These are phyloP conservation scores for Sciurus niger DNA, from an alignment of 2,113 vertebrate species.

Conservation along the genomic window DNA sequence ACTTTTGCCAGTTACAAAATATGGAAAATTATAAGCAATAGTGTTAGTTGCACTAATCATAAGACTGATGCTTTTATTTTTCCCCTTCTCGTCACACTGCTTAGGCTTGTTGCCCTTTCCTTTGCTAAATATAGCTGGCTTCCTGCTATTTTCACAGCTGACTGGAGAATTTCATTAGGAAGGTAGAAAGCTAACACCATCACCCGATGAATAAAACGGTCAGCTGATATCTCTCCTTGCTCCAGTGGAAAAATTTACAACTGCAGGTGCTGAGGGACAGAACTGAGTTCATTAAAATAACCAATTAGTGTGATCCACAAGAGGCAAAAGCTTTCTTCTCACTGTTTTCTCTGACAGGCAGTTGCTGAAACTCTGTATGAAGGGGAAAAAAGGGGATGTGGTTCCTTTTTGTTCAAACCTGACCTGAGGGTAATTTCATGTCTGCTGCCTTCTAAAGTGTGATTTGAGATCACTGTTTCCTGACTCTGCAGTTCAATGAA, in stretches of 20 bases:
- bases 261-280: constrained; percentile 50
- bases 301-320: not conserved
- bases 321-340: not conserved
- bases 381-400: not conserved
- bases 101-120: constrained; percentile 71
- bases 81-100: not conserved
- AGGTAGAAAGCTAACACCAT: constrained; percentile 81
- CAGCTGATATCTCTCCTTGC: constrained; percentile 79
- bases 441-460: not conserved
- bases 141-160: constrained; percentile 78
- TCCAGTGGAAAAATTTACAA: constrained; percentile 81
- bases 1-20: constrained; percentile 61
- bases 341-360: not conserved
- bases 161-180: constrained; percentile 83
- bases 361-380: not conserved
- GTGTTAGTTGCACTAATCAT: constrained; percentile 55
- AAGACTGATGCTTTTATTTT: constrained; percentile 74
- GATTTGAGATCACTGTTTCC: not conserved
- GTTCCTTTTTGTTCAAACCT: not conserved
- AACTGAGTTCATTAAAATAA: constrained; percentile 57
- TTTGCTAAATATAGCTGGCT: constrained; percentile 80
- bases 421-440: not conserved
- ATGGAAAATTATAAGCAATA: constrained; percentile 59
- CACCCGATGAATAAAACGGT: constrained; percentile 76
- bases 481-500: not conserved